phyloP scores from a whole-genome alignment of 2,888 invertebrate genomes.

The Idaea straminata region DNA sequence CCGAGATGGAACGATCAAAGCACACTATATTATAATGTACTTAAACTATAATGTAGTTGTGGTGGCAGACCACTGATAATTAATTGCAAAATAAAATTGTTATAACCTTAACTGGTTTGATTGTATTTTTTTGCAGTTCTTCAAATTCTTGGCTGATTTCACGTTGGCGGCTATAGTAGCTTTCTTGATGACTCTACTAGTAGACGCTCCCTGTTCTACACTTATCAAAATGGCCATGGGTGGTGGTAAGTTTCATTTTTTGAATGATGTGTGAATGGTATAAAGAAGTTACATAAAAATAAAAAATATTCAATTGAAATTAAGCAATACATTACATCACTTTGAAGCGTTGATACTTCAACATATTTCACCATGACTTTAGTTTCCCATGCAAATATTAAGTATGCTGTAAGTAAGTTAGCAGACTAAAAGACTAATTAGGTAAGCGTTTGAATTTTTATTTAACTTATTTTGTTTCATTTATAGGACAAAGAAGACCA shows the following conservation, averaged over 20 bases:
- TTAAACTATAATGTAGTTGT: too few species aligned
- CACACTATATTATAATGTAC: too few species aligned
- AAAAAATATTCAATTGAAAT: slow-evolving; percentile 2
- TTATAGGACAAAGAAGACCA: slow-evolving; percentile 26
- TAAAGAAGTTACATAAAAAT: not conserved
- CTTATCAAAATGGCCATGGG: slow-evolving; percentile 51
- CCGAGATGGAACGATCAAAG: too few species aligned
- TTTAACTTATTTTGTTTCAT: not conserved
- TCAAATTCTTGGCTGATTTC: slow-evolving; percentile 44
- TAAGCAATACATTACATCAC: not conserved
- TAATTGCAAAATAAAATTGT: too few species aligned
- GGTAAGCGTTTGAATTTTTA: too few species aligned
- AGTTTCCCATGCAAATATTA: too few species aligned
- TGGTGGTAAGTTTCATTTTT: slow-evolving; percentile 38
- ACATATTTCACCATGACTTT: too few species aligned
- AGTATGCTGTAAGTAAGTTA: too few species aligned
- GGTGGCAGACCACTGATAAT: too few species aligned
- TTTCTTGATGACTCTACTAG: slow-evolving; percentile 45
- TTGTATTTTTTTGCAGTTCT: slow-evolving; percentile 42
- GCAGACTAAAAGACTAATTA: too few species aligned
- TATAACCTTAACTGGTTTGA: not conserved
- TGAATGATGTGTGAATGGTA: too few species aligned
- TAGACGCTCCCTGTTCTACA: slow-evolving; percentile 55
- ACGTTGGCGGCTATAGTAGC: slow-evolving; percentile 42
- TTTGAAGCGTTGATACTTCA: too few species aligned